Evolutionary conservation across 1,140 invertebrate genomes (phyloP).

Genomic region (Holcopasites calliopsidis): DNA sequence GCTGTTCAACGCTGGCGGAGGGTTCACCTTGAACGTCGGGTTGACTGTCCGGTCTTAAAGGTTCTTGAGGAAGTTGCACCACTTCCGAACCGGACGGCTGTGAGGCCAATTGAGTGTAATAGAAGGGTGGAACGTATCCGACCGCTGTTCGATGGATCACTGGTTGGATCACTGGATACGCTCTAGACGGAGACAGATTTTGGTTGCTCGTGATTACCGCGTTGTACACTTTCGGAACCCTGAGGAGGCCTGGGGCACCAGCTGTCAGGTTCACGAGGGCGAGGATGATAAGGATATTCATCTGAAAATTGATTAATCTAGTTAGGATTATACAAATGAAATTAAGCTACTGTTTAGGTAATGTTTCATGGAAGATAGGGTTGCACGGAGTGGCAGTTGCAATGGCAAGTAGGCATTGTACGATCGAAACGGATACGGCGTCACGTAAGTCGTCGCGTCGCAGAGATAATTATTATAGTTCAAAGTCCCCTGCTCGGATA

Average conservation of each 20-base stretch:
- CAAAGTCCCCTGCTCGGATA: background rate
- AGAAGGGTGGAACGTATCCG: slow-evolving; percentile 79
- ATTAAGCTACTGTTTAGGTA: too few relatives aligned
- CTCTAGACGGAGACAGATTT: slow-evolving; percentile 85
- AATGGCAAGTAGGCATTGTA: background rate
- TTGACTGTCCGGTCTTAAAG: background rate
- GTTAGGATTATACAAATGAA: too few relatives aligned
- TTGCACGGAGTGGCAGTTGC: too few relatives aligned
- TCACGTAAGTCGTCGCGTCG: slow-evolving; percentile 1
- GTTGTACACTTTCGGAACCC: slow-evolving; percentile 87
- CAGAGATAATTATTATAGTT: slow-evolving; percentile 7
- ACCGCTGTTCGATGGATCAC: slow-evolving; percentile 82
- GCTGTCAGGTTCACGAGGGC: slow-evolving; percentile 61
- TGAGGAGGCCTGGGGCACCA: slow-evolving; percentile 73
- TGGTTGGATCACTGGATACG: slow-evolving; percentile 86
- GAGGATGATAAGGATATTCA: slow-evolving; percentile 62
- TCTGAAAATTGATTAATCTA: slow-evolving; percentile 52
- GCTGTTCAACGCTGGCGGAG: background rate
- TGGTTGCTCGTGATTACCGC: slow-evolving; percentile 87
- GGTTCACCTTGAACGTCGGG: slow-evolving; percentile 4
- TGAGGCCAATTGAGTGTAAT: slow-evolving; percentile 69
- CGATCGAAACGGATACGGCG: background rate
- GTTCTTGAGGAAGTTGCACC: slow-evolving; percentile 19
- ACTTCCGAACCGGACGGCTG: slow-evolving; percentile 61
- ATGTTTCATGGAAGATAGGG: too few relatives aligned